Evolutionary conservation across 2,888 invertebrate species (phyloP).

Genomic region (Drosophila infuscata): DNA sequence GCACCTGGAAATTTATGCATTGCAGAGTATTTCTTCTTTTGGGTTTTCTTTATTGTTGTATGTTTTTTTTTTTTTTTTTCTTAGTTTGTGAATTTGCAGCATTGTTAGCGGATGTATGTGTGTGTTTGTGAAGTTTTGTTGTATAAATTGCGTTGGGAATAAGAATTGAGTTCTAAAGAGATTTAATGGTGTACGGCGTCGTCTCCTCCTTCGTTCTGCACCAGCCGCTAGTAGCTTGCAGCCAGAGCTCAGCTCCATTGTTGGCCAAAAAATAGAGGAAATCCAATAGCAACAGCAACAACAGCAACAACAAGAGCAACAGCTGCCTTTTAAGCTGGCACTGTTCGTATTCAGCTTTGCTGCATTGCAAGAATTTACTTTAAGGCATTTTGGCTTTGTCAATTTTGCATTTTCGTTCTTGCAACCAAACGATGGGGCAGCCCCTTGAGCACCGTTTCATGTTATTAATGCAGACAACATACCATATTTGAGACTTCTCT

Average conservation of each 20-base stretch:
- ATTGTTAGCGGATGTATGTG: slow-evolving; percentile 44
- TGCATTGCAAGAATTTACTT: slow-evolving; percentile 64
- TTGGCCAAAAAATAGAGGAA: slow-evolving; percentile 31
- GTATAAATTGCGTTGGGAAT: slow-evolving; percentile 83
- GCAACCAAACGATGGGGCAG: slow-evolving; percentile 11
- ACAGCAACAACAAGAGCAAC: slow-evolving; percentile 16
- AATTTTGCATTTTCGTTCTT: slow-evolving; percentile 70
- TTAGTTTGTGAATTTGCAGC: slow-evolving; percentile 51
- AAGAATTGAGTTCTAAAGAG: slow-evolving; percentile 83
- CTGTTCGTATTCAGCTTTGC: slow-evolving; percentile 35
- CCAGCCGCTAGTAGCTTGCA: slow-evolving; percentile 7
- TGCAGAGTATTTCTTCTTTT: slow-evolving; percentile 35
- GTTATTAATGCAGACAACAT: slow-evolving; percentile 57
- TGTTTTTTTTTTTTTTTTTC: slow-evolving; percentile 21
- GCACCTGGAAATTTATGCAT: neutral
- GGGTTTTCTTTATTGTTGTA: slow-evolving; percentile 18
- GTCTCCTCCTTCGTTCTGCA: slow-evolving; percentile 33
- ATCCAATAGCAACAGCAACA: slow-evolving; percentile 15
- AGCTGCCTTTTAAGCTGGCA: slow-evolving; percentile 36
- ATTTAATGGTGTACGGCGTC: slow-evolving; percentile 79
- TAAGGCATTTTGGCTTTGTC: slow-evolving; percentile 76
- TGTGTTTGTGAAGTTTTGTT: slow-evolving; percentile 71
- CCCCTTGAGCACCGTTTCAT: slow-evolving; percentile 44
- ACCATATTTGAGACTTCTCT: slow-evolving; percentile 19
- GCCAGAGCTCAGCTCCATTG: slow-evolving; percentile 48